Percentiles rank a stretch among this genome's conserved stretches.
Evolutionary conservation across 2,797 vertebrate genomes (phyloP).

Genomic region (Phyllotis vaccarum): DNA sequence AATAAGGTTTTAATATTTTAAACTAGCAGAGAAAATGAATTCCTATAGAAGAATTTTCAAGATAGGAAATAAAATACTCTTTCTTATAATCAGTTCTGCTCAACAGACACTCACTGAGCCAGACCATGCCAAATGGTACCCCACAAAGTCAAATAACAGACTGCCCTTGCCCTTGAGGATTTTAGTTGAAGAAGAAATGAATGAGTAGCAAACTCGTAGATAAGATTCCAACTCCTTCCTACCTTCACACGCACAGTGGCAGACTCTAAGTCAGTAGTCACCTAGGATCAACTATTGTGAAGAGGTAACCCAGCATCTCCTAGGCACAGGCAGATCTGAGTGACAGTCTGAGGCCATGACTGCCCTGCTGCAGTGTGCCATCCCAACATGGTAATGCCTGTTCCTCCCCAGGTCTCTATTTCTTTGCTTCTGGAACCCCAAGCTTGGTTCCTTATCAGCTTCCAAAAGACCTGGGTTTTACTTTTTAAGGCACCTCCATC

Average conservation of each 20-base stretch:
- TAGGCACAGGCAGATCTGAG: not conserved
- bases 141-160: not conserved
- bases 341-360: not conserved
- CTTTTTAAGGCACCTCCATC: not conserved
- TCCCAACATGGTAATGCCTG: not conserved
- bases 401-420: not conserved
- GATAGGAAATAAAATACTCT: constrained; percentile 36
- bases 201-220: not conserved
- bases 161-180: not conserved
- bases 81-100: not conserved
- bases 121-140: not conserved
- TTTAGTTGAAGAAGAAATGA: constrained; percentile 6
- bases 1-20: not conserved
- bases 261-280: not conserved
- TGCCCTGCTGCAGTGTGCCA: not conserved
- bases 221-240: not conserved
- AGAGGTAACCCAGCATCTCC: not conserved
- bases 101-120: not conserved
- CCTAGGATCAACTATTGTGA: not conserved
- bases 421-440: not conserved
- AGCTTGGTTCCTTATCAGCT: not conserved
- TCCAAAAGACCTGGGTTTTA: too few relatives aligned
- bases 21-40: constrained; percentile 2
- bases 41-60: constrained; percentile 17
- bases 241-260: not conserved